Evolutionary conservation across 2,113 vertebrate genomes (phyloP), one percentile per base, ranked within the genome.

Genomic region (Heliornis fulica): DNA sequence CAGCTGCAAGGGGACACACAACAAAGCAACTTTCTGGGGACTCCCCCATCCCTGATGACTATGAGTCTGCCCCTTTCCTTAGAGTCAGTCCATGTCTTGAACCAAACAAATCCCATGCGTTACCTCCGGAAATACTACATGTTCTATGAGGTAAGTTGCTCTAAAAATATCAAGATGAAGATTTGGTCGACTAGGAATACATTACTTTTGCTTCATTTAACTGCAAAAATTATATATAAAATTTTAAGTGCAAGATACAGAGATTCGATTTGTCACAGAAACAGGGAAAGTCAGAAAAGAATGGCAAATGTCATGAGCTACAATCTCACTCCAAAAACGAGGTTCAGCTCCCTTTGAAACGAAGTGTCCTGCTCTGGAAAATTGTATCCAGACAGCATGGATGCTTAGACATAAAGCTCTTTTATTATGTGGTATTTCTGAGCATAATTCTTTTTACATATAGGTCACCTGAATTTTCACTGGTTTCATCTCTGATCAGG

Each of bases 391-490:
- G 38, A 34, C 13, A 87, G 34, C 31, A 68, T 2, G 5, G 15
- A 11, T 59, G 21, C n/a, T 83, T 78, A 68, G 68, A 72, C 14
- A 48, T 5, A 4, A 80, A 75, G 12, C 0, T 0, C 29, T 78
- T 74, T 83, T 36, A 69, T 83, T 88, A 64, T 60, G 15, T 34
- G 14, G 7, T 53, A 48, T 78, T 94, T 86, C 36, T 53, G 81
- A 12, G 29, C 18, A 32, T 63, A 63, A 45, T 72, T 87, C 20
- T 60, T 87, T 72, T 66, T 63, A 60, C 17, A 71, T 68, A 65
- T 56, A 89, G 7, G 83, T 79, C 60, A 77, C n/a, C 9, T 50
- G 59, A 84, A 64, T 92, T 93, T 96, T 94, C 72, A 61, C 43
- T 48, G 17, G 34, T 65, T 89, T 87, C 36, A 25, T 60, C 64